Base-by-base conservation (phyloP, 2,797 vertebrate genomes). In the Echeneis naucrates region DNA sequence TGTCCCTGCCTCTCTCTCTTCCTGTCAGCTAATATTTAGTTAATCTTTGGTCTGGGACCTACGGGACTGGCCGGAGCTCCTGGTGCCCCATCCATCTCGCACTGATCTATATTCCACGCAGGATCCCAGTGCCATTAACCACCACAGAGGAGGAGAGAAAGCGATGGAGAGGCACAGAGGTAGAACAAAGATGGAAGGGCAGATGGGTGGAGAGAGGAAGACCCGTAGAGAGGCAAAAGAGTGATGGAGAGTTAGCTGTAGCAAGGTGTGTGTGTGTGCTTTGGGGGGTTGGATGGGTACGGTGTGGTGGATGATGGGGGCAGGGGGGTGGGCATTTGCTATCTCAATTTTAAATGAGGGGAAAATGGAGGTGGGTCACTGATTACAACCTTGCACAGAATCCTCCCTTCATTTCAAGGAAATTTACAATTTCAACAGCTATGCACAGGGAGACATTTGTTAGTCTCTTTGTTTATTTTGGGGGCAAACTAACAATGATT, bases 21-120 rank as follows among this genome's bases (percentile, higher is more conserved):
- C 87, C 89, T 93, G 92, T 93, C 92, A 92, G 92, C 92, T 93
- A 93, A 93, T 93, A 93, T 93, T 93, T 93, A 93, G 93, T 92
- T 93, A 93, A 93, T 93, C 92, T 93, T 93, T 93, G 90, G 91
- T 93, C 90, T 92, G 92, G 91, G 92, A 93, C 92, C 90, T 92
- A 82, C 81, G 91, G 91, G 91, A 93, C 89, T 88, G 92, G 90
- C 84, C 86, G 72, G 85, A 92, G 89, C 90, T 92, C 87, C 90
- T 86, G 90, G 92, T 92, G 92, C 91, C 90, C 87, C 89, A 93
- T 93, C 89, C 92, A 93, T 93, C 92, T 93, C 85, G 0, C 78
- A 75, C 92, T 93, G 92, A 93, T 93, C 92, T 93, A 93, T 93
- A 93, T 93, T 93, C 92, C 92, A 90, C 73, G 80, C 90, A 88